Conservation (phyloP, 2,113 vertebrate genomes). For the Chrysemys picta region DNA sequence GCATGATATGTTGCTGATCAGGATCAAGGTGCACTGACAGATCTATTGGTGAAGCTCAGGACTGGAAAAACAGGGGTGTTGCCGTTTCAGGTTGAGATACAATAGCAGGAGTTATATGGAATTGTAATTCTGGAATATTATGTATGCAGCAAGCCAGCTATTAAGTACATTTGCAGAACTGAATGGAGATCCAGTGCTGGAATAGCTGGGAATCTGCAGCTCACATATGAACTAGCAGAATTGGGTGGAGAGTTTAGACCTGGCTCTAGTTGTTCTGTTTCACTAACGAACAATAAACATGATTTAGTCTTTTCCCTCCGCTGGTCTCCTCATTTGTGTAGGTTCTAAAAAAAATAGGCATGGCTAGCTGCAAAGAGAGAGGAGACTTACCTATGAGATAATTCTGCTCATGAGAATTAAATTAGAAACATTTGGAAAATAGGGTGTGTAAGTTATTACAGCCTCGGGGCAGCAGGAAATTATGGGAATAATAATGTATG, state of each 20-base stretch:
- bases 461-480: conserved; percentile 74
- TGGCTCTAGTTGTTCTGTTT: background rate
- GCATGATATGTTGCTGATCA: conserved; percentile 30
- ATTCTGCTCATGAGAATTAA: conserved; percentile 73
- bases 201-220: background rate
- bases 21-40: conserved; percentile 17
- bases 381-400: conserved; percentile 61
- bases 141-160: background rate
- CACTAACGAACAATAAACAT: background rate
- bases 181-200: background rate
- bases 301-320: background rate
- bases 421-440: conserved; percentile 76
- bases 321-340: background rate
- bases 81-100: background rate
- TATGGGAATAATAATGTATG: conserved; percentile 59
- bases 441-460: conserved; percentile 75
- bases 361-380: conserved; percentile 9
- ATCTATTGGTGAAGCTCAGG: background rate
- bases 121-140: background rate
- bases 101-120: conserved; percentile 4
- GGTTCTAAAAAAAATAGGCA: conserved; percentile 31
- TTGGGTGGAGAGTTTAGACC: accelerated
- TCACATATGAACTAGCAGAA: background rate
- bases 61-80: conserved; percentile 28
- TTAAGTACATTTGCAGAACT: background rate